These are phyloP conservation scores for Agrochola macilenta DNA, from an alignment of 2,888 invertebrate species.

Conservation along the genomic window DNA sequence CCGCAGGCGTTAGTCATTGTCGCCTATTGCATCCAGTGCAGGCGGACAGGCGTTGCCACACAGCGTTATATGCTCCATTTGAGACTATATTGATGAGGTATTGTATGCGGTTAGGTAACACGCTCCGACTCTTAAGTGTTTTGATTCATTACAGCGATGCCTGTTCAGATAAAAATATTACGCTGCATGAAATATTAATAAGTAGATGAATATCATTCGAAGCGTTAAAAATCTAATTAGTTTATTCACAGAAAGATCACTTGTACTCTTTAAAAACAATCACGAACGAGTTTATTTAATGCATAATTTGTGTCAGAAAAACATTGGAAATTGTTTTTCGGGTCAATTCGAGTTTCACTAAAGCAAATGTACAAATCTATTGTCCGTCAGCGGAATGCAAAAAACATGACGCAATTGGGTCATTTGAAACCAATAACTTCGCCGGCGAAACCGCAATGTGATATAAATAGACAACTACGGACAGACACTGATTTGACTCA, in stretches of 20 bases:
- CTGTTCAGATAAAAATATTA: constrained; percentile 41
- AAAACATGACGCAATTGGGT: constrained; percentile 85
- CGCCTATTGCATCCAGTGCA: constrained; percentile 81
- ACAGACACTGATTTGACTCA: constrained; percentile 65
- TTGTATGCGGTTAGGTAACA: constrained; percentile 57
- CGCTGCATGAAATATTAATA: constrained; percentile 10
- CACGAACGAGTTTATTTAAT: constrained; percentile 10
- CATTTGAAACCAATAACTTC: constrained; percentile 86
- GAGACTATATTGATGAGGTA: constrained; percentile 61
- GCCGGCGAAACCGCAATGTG: constrained; percentile 83
- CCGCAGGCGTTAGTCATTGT: constrained; percentile 85
- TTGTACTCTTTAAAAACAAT: constrained; percentile 19
- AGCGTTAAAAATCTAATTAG: constrained; percentile 3
- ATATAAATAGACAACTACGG: constrained; percentile 79
- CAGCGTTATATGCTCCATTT: constrained; percentile 64
- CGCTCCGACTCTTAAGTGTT: constrained; percentile 33
- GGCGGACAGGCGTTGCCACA: constrained; percentile 68
- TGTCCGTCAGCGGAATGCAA: constrained; percentile 84
- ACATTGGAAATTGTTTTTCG: constrained; percentile 61
- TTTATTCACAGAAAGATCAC: not conserved
- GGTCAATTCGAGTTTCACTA: constrained; percentile 73
- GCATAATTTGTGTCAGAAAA: constrained; percentile 51
- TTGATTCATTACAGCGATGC: constrained; percentile 37
- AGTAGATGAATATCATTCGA: not conserved
- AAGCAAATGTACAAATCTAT: constrained; percentile 78